Percentiles rank a stretch among this genome's conserved stretches.
Evolutionary conservation across 2,797 vertebrate species (phyloP).

Genomic region (Buceros bicornis): DNA sequence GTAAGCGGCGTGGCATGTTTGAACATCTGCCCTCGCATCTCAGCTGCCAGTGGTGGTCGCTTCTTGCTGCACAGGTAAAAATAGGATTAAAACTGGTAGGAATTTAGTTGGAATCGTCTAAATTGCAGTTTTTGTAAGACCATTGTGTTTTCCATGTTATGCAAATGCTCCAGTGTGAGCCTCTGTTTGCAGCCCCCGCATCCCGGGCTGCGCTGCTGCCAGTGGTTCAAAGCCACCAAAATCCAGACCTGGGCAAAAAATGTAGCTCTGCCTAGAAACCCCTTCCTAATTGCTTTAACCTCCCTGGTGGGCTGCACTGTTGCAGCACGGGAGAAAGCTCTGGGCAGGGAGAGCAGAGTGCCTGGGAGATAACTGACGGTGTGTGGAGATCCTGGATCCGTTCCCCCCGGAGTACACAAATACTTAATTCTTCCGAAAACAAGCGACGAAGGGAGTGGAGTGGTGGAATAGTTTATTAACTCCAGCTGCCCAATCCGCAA

Average conservation of each 20-base stretch:
- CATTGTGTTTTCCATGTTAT: background rate
- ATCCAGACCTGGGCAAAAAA: background rate
- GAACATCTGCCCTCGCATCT: background rate
- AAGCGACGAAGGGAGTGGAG: background rate
- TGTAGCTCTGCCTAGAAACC: background rate
- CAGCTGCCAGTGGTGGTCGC: background rate
- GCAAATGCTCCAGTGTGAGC: background rate
- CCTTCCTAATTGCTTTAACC: background rate
- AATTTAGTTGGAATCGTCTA: background rate
- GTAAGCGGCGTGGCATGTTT: background rate
- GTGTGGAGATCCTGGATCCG: background rate
- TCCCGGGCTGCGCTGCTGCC: background rate
- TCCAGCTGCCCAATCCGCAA: background rate
- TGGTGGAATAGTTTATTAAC: background rate
- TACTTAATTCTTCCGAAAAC: constrained; percentile 18
- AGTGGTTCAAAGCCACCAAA: background rate
- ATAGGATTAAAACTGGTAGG: background rate
- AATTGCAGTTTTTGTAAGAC: background rate
- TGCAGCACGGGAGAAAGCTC: background rate
- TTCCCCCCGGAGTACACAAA: background rate
- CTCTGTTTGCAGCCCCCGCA: background rate
- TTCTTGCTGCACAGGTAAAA: background rate
- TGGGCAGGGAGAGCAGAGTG: background rate
- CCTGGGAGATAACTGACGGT: background rate
- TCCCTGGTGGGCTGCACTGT: fast-evolving